phyloP scores from a whole-genome alignment of 2,888 invertebrate genomes.

The Lysandra coridon region DNA sequence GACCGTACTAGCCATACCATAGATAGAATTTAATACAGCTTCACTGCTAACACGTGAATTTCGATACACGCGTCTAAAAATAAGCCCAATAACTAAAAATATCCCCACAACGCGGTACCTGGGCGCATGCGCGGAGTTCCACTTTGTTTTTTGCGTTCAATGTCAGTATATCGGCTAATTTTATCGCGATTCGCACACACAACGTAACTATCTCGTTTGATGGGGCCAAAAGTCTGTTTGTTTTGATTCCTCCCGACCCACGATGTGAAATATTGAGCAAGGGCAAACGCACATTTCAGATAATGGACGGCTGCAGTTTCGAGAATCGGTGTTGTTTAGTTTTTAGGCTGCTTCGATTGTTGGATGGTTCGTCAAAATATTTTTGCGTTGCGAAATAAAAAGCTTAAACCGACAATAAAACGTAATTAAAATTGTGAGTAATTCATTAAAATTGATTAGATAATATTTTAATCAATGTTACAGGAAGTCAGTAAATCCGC shows the following conservation, averaged over 20 bases:
- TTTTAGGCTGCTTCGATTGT: neutral
- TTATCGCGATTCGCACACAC: constrained; percentile 71
- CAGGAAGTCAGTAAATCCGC: constrained; percentile 4
- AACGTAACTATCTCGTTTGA: constrained; percentile 71
- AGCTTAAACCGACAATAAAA: neutral
- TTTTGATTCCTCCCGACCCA: constrained; percentile 65
- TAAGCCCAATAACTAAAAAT: constrained; percentile 60
- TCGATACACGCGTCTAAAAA: constrained; percentile 43
- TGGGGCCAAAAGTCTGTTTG: constrained; percentile 72
- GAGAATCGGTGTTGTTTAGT: neutral
- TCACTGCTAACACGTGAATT: constrained; percentile 3
- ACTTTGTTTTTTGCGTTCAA: constrained; percentile 79
- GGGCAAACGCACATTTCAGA: constrained; percentile 31
- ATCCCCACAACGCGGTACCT: constrained; percentile 56
- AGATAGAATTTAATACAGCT: constrained; percentile 12
- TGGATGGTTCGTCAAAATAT: neutral
- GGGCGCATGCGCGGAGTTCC: constrained; percentile 68
- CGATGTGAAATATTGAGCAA: constrained; percentile 45
- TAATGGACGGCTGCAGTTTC: neutral
- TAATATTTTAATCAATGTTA: constrained; percentile 6
- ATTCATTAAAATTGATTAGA: neutral
- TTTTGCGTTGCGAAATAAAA: neutral
- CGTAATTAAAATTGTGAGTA: neutral
- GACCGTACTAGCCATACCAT: constrained; percentile 6
- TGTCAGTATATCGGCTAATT: constrained; percentile 79